phyloP scores from a whole-genome alignment of 2,113 vertebrate species.

The Charina bottae region DNA sequence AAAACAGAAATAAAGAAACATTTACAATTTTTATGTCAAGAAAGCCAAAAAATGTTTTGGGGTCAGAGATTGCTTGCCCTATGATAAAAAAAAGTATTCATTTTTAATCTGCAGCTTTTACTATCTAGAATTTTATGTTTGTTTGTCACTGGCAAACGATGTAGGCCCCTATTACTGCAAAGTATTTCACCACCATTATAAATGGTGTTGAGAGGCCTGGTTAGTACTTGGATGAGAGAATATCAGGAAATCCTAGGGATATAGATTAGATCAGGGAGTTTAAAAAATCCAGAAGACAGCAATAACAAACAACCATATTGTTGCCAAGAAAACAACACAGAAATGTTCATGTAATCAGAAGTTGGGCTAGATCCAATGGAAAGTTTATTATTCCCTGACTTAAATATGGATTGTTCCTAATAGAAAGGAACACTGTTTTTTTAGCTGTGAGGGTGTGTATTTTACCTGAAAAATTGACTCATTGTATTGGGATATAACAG shows the following conservation, averaged over 20 bases:
- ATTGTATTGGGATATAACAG: not conserved
- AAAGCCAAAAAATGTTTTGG: not conserved
- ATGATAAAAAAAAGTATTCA: not conserved
- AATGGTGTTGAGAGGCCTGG: not conserved
- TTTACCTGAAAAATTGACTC: not conserved
- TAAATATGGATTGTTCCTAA: not conserved
- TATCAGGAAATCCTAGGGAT: not conserved
- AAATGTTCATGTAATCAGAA: not conserved
- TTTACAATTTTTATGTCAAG: not conserved
- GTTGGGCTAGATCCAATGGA: not conserved
- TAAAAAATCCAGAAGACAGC: not conserved
- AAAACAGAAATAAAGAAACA: not conserved
- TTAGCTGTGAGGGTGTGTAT: not conserved
- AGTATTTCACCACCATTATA: not conserved
- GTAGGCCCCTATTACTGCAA: not conserved
- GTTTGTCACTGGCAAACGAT: not conserved
- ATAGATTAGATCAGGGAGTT: not conserved
- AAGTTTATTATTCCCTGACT: not conserved
- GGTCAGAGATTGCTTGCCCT: not conserved
- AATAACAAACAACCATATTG: not conserved
- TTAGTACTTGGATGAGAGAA: not conserved
- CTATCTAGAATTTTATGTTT: not conserved
- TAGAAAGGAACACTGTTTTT: not conserved
- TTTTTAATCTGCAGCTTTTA: not conserved
- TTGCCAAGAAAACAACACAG: not conserved